Percentiles rank a stretch among this genome's conserved stretches.
These are phyloP conservation scores for Nannoperca australis DNA, from an alignment of 2,797 vertebrate genomes.

Conservation along the genomic window DNA sequence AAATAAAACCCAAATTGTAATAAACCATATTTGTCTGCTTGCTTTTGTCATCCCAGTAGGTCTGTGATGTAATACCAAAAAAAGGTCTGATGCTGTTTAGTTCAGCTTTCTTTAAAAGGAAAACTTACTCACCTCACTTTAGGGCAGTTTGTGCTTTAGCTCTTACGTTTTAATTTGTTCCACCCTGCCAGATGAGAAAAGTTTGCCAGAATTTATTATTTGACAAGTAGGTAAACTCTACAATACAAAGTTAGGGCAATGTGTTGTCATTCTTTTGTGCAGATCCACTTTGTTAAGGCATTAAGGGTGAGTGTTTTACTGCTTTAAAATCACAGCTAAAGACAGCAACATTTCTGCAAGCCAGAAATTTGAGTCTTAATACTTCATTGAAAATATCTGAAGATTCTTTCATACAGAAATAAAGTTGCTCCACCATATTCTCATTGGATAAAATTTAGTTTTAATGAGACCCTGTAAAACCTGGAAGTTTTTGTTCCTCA, in stretches of 20 bases:
- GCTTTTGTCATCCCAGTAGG: neutral
- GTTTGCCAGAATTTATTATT: neutral
- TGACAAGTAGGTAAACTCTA: neutral
- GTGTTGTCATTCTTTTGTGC: neutral
- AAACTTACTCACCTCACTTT: neutral
- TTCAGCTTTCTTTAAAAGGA: neutral
- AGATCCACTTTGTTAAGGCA: neutral
- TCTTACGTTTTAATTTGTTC: slow-evolving; percentile 12
- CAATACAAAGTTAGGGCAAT: neutral
- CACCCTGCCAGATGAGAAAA: neutral
- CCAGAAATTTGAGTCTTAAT: neutral
- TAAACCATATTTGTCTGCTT: neutral
- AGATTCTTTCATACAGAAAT: neutral
- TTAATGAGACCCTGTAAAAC: slow-evolving; percentile 12
- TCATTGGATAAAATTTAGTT: slow-evolving; percentile 18
- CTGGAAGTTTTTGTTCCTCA: neutral
- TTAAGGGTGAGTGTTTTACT: neutral
- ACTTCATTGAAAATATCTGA: neutral
- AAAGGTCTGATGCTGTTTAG: neutral
- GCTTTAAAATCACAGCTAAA: slow-evolving; percentile 6
- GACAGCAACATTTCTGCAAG: neutral
- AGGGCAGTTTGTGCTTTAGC: neutral
- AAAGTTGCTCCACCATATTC: neutral
- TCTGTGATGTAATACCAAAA: slow-evolving; percentile 7
- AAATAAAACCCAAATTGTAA: neutral